Evolutionary conservation across 2,888 invertebrate genomes (phyloP), one percentile per base, ranked within the genome.

Genomic region (Cryptophagus acutangulus): DNA sequence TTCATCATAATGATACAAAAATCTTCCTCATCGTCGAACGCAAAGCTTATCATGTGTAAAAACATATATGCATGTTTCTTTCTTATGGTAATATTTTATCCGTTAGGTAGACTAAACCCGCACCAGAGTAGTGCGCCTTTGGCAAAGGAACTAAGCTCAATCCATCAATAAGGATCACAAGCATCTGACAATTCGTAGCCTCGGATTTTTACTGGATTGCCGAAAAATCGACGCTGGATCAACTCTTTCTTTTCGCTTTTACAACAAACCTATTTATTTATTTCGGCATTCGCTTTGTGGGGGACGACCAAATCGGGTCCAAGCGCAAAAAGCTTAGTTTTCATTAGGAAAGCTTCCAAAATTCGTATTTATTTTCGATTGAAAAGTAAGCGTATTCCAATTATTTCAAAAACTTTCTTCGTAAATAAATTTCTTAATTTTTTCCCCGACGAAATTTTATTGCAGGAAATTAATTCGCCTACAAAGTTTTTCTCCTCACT

Each of bases 101-200:
- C 52, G 48, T 40, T 43, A 40, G 41, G 40, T 40, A 45, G 43
- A 46, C 41, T 43, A 41, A 43, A 45, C 35, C 28, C 38, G 31
- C 16, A 31, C n/a, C n/a, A n/a, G n/a, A n/a, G 15, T 33, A 38
- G 36, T 41, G 39, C 46, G 40, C 43, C 40, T 43, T 43, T 36
- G 38, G 40, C 42, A 36, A 43, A 42, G 38, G 47, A 49, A 48
- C 41, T 49, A 46, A 48, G 55, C 54, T 57, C 63, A 57, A 65
- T 65, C 63, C 61, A 63, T 65, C 65, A 65, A 65, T 63, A 62
- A 57, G 62, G 61, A 62, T 63, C 61, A 61, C 49, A 46, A 55
- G 50, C 54, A 52, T 57, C 61, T 61, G 63, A 62, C 61, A 59
- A 59, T 61, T 54, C 57, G 57, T 59, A 59, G 59, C 57, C 52